Base-by-base conservation (phyloP, 2,113 vertebrate species). In the Podocnemis expansa region DNA sequence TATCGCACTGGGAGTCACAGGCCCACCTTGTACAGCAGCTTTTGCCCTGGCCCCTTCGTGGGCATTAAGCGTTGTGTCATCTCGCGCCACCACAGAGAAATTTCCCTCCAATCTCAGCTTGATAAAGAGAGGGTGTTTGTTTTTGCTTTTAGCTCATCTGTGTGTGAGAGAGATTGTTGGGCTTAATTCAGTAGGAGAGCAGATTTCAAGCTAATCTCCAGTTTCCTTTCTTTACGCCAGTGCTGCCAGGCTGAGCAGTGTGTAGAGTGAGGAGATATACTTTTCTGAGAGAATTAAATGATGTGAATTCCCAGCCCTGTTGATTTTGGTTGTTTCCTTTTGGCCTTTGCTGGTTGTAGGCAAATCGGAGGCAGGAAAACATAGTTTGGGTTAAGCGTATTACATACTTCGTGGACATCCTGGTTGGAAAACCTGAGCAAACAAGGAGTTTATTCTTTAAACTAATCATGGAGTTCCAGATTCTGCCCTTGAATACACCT, bases 41-140 rank as follows among this genome's bases (percentile, higher is more conserved):
- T 52, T 93, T 93, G 12, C 13, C 73, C 41, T 76, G 24, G 3
- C 25, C 25, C 43, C 75, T 51, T 78, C 83, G 34, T 10, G 67
- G 60, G 31, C 47, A 49, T 12, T 58, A 3, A 0, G 0, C 22
- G 45, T n/a, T 8, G 6, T n/a, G 8, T 31, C 41, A 5, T 78
- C 43, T 38, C 31, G 82, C 73, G 47, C 47, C 31, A 75, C 27
- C 41, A 47, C 41, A 38, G 10, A n/a, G 29, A 25, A 55, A 75
- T 86, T 54, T 60, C 60, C 25, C 58, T 43, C 60, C 14, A 38
- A 60, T 89, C 75, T 80, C 4, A 3, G 16, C 25, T 17, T 49
- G 83, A n/a, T 29, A 60, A 43, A 54, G 22, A n/a, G 7, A 7
- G 8, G 34, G 58, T 10, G 6, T 29, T 34, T 43, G 12, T 22